Evolutionary conservation across 2,888 invertebrate species (phyloP), one percentile per base, ranked within the genome.

Genomic region (Subacronicta megacephala): DNA sequence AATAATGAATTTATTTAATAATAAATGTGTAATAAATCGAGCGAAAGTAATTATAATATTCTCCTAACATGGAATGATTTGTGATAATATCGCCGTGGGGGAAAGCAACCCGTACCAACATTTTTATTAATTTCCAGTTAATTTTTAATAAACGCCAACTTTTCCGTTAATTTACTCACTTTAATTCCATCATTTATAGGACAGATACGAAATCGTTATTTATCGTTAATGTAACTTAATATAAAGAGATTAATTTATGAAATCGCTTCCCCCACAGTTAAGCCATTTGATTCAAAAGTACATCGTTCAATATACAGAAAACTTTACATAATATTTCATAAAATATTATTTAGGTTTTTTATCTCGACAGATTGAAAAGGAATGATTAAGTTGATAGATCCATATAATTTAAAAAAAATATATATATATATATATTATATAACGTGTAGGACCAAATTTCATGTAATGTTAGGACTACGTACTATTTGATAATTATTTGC

Each of bases 21-120:
- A 86, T 88, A 88, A 87, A 78, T 63, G 88, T 92, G 89, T 90
- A 82, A 85, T 85, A 90, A 92, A 88, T 90, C 73, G 87, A 88
- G 85, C 90, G 87, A 87, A 90, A 88, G 81, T 77, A 89, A 90
- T 85, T 78, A 73, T 62, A 71, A 73, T 62, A 71, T 76, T 82
- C 75, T 74, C 59, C 83, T 84, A 88, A 84, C 46, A 81, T 89
- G 87, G 81, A 84, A 87, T 85, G 83, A 84, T 73, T 80, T 75
- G 79, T 80, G 70, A 72, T 71, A 77, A 67, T 68, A 62, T 65
- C 51, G 42, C 53, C 57, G 62, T 45, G 53, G 67, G 78, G 78
- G 77, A 79, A 80, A 82, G 79, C 77, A 62, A 68, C 33, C 38
- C 15, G 54, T 36, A 36, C n/a, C n/a, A n/a, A 9, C 10, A 9